Base-by-base conservation (phyloP, 2,888 invertebrate genomes). In the Ochropleura leucogaster region DNA sequence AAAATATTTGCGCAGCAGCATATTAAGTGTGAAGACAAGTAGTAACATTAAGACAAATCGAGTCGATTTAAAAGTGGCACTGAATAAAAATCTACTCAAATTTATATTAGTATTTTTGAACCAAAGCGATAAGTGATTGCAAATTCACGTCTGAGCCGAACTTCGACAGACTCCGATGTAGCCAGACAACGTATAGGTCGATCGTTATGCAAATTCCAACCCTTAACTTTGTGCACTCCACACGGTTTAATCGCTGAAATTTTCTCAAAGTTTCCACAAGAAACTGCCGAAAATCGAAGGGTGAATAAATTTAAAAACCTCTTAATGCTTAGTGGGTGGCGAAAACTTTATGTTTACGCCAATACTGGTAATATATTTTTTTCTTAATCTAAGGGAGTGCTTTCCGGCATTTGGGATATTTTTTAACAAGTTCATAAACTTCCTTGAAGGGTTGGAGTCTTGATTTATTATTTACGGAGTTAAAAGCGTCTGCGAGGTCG, bases 251-350 rank as follows among this genome's bases (percentile, higher is more conserved):
- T 95, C 95, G 94, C 91, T 90, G 80, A 93, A 95, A 95, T 93
- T 94, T 94, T 94, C 94, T 89, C 90, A 77, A 92, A 94, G 90
- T 93, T 93, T 90, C 88, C 87, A 83, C 88, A 90, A 92, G 92
- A 93, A 93, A 92, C 93, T 94, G 91, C 88, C 87, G 87, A 86
- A 89, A 93, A 94, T 93, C 93, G 94, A 94, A 95, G 96, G 96
- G 96, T 96, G 96, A 95, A 96, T 96, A 96, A 93, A 96, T 96
- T 96, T 95, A 93, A 95, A 95, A 96, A 95, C 93, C 94, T 95
- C 94, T 94, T 93, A 95, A 93, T 93, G 91, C 92, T 90, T 93
- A 93, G 93, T 92, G 93, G 93, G 93, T 92, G 93, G 89, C 87
- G 91, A 92, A 93, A 95, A 95, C 91, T 95, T 95, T 93, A 91